Conservation (phyloP, 2,888 invertebrate genomes). For the Pandemis cinnamomeana region DNA sequence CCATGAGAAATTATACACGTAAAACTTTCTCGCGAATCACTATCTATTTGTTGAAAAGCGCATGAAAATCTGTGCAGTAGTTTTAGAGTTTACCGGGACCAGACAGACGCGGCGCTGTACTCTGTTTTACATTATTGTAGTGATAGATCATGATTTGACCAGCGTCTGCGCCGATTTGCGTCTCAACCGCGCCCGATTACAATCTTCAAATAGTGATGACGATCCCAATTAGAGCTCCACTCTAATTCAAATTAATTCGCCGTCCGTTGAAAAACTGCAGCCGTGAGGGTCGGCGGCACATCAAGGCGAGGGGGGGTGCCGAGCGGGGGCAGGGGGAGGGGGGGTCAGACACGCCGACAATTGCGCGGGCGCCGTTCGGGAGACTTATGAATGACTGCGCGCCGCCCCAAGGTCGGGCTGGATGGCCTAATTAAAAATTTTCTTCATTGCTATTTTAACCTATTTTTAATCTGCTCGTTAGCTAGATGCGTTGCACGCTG, state of each 20-base stretch:
- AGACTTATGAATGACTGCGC: constrained; percentile 43
- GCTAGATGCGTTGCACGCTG: background rate
- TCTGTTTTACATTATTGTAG: no score
- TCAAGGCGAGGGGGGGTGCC: constrained; percentile 17
- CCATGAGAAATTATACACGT: no score
- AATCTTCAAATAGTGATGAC: constrained; percentile 31
- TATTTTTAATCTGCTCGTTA: background rate
- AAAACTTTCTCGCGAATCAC: no score
- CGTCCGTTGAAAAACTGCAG: constrained; percentile 36
- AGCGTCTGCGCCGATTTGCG: background rate
- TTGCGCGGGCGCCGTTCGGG: constrained; percentile 55
- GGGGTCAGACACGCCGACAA: constrained; percentile 61
- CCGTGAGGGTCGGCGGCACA: constrained; percentile 31
- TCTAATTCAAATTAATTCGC: constrained; percentile 34
- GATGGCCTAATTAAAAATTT: constrained; percentile 29
- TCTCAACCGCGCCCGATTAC: background rate
- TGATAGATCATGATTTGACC: no score
- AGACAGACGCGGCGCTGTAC: no score
- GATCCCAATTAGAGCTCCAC: constrained; percentile 28
- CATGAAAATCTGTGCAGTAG: no score
- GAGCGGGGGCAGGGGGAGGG: constrained; percentile 43
- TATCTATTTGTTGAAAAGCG: no score
- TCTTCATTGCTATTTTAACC: background rate
- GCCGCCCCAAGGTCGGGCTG: constrained; percentile 22
- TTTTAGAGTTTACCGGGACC: no score